A percentile compares a stretch with the other conserved stretches of the same genome.
These are phyloP conservation scores for Teinopalpus imperialis DNA, from an alignment of 2,888 invertebrate genomes.

Conservation along the genomic window DNA sequence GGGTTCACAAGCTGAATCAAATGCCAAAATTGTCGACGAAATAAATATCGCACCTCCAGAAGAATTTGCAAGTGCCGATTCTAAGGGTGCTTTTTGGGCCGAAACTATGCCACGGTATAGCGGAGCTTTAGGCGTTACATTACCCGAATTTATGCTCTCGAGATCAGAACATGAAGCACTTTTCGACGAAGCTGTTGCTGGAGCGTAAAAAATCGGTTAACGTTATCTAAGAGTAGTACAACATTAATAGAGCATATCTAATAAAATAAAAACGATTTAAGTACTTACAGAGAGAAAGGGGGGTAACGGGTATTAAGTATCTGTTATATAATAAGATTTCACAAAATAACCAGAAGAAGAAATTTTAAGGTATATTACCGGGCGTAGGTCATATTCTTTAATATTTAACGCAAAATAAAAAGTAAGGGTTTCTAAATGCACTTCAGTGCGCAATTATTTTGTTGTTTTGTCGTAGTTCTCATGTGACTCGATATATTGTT, in stretches of 20 bases:
- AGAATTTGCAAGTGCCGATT: conserved; percentile 78
- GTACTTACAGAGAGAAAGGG: conserved; percentile 59
- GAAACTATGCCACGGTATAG: conserved; percentile 86
- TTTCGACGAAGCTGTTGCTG: conserved; percentile 82
- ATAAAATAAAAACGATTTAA: conserved; percentile 56
- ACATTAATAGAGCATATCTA: conserved; percentile 72
- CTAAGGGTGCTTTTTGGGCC: conserved; percentile 84
- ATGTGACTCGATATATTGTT: conserved; percentile 54
- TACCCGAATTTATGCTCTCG: conserved; percentile 86
- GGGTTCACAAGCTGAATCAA: conserved; percentile 54
- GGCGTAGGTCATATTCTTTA: too few relatives aligned
- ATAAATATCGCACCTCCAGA: conserved; percentile 69
- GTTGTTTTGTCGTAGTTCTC: conserved; percentile 15
- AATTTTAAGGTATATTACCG: too few relatives aligned
- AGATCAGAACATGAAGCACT: conserved; percentile 85
- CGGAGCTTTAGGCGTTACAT: conserved; percentile 82
- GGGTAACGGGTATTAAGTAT: conserved; percentile 51
- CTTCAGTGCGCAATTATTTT: conserved; percentile 1
- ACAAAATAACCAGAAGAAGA: conserved; percentile 44
- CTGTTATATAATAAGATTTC: conserved; percentile 72
- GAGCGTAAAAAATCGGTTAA: conserved; percentile 59
- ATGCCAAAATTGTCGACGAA: conserved; percentile 56
- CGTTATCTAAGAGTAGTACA: conserved; percentile 61
- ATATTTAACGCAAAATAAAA: too few relatives aligned
- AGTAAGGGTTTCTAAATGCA: conserved; percentile 1